Percentiles rank a stretch among this genome's conserved stretches.
Conservation (phyloP, 2,888 invertebrate species). For the Sarcophaga subvicina region DNA sequence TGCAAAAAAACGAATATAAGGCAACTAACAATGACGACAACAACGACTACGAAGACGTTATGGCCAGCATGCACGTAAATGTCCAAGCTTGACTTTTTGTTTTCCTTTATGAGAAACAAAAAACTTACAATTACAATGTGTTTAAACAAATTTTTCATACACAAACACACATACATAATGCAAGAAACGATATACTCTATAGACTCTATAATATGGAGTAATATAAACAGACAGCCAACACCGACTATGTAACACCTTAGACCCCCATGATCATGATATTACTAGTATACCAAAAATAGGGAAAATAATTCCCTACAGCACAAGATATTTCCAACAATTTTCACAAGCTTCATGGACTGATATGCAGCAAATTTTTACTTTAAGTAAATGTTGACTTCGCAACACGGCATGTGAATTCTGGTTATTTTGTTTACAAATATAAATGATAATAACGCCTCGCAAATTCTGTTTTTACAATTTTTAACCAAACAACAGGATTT, state of each 20-base stretch:
- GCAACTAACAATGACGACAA: too few species aligned
- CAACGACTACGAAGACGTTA: neutral
- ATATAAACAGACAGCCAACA: neutral
- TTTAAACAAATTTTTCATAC: slow-evolving; percentile 67
- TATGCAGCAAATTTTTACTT: too few species aligned
- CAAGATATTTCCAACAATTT: too few species aligned
- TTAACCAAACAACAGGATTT: too few species aligned
- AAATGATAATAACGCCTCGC: too few species aligned
- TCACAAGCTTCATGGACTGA: too few species aligned
- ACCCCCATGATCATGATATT: neutral
- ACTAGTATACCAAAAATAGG: neutral
- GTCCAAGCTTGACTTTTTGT: neutral
- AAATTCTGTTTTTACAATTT: too few species aligned
- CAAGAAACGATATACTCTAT: slow-evolving; percentile 1
- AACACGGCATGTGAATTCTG: too few species aligned
- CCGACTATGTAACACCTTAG: slow-evolving; percentile 3
- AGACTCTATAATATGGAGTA: neutral
- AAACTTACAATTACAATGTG: slow-evolving; percentile 63
- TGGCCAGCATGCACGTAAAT: slow-evolving; percentile 41
- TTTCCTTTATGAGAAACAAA: slow-evolving; percentile 52
- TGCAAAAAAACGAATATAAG: slow-evolving; percentile 10
- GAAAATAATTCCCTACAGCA: slow-evolving; percentile 13
- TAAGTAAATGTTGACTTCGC: too few species aligned
- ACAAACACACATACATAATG: slow-evolving; percentile 36
- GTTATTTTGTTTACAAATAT: too few species aligned